phyloP scores from a whole-genome alignment of 2,113 vertebrate genomes.

The Piliocolobus tephrosceles region DNA sequence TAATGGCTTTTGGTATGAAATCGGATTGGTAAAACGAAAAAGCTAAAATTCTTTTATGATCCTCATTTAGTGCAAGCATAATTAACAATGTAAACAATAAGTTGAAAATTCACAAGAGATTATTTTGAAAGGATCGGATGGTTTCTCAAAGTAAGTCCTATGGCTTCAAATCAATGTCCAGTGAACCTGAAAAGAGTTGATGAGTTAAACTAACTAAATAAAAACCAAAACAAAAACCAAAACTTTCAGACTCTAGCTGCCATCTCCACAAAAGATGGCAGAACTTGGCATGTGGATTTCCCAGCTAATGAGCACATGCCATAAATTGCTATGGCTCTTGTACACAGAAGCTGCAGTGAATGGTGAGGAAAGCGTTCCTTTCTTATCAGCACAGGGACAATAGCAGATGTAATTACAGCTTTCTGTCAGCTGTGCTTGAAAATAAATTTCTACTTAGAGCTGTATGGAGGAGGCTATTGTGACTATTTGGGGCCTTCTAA shows the following conservation, averaged over 20 bases:
- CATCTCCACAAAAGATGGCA: neutral
- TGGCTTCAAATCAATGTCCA: constrained; percentile 1
- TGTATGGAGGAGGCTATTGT: neutral
- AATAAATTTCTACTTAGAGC: constrained; percentile 49
- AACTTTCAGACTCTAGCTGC: neutral
- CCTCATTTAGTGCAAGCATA: neutral
- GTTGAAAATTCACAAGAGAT: neutral
- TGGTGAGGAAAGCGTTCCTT: neutral
- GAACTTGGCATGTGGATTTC: neutral
- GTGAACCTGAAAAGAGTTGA: neutral
- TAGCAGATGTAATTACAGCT: constrained; percentile 51
- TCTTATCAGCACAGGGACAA: constrained; percentile 49
- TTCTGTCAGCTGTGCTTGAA: constrained; percentile 5
- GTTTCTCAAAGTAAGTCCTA: neutral
- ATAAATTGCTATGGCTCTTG: neutral
- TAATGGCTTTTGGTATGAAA: neutral
- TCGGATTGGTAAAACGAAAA: neutral
- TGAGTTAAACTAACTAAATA: neutral
- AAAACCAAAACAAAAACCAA: neutral
- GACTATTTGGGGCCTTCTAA: constrained; percentile 26
- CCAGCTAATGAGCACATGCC: neutral
- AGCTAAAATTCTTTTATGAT: neutral
- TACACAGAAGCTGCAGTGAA: neutral
- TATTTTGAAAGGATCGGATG: neutral
- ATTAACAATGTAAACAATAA: neutral